Base-by-base conservation (phyloP, 2,888 invertebrate species). In the Drosophila mimetica region DNA sequence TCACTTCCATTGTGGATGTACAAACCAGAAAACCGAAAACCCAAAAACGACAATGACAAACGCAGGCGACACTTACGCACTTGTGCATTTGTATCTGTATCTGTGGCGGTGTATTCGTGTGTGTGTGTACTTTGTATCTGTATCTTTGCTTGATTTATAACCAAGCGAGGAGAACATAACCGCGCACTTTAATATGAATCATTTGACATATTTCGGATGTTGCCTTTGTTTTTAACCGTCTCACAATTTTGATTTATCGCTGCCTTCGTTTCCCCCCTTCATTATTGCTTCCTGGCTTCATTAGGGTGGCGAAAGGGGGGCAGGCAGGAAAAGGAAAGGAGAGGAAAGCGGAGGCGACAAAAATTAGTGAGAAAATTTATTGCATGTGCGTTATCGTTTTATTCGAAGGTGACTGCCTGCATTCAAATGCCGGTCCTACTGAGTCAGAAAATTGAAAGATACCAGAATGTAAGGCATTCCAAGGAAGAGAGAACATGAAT, bases 351-450 rank as follows among this genome's bases (percentile, higher is more conserved):
- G 57, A 86, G 51, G 69, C 74, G 59, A 82, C 81, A 86, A 84
- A 86, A 82, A 86, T 86, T 84, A 86, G 85, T 82, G 76, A 78
- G 63, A 71, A 60, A 80, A 82, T 82, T 84, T 86, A 82, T 82
- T 77, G 76, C 85, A 65, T 65, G 65, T 77, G 51, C 77, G 78
- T 77, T 86, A 83, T 86, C 80, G 55, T 57, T 44, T 42, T 64
- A 11, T 60, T 20, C 42, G n/a, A 57, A 61, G 41, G 54, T 44
- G 22, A 34, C 32, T 34, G 54, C 16, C 58, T 74, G 74, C 65
- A 74, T 72, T 85, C 58, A 70, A 75, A 74, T 71, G 71, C 42
- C 61, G 52, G 22, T 28, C 44, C 48, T 41, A 18, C n/a, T 76
- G 65, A 57, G 14, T 67, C 65, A 67, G 42, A 30, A 50, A 32